Percentiles rank a stretch among this genome's conserved stretches.
phyloP scores from a whole-genome alignment of 1,140 invertebrate species.

The Pogonomyrmex barbatus region DNA sequence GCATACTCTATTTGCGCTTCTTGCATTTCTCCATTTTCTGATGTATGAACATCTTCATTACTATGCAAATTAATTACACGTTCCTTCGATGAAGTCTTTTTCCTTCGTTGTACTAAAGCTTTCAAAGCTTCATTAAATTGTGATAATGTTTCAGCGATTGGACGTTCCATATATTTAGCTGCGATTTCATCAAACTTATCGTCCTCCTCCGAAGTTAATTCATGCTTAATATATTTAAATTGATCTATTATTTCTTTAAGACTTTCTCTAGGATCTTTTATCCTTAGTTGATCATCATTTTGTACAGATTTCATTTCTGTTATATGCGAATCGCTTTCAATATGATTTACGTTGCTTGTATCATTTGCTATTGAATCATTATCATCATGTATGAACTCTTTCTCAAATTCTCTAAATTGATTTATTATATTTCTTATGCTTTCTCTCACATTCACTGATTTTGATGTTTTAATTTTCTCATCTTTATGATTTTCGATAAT shows the following conservation, averaged over 20 bases:
- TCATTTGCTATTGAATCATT: constrained; percentile 34
- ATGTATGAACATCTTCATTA: background rate
- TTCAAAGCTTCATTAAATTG: constrained; percentile 83
- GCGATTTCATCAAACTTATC: constrained; percentile 81
- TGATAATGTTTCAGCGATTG: constrained; percentile 82
- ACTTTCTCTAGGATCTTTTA: constrained; percentile 80
- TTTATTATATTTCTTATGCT: constrained; percentile 84
- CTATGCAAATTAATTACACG: background rate
- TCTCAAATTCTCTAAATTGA: constrained; percentile 84
- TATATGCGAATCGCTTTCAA: constrained; percentile 16
- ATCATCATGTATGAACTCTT: constrained; percentile 79
- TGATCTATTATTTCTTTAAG: constrained; percentile 83
- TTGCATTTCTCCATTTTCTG: constrained; percentile 20
- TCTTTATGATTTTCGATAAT: background rate
- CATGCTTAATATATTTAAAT: constrained; percentile 81
- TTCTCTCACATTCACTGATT: constrained; percentile 78
- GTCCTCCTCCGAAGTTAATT: constrained; percentile 82
- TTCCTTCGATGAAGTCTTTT: constrained; percentile 59
- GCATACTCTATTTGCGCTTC: background rate
- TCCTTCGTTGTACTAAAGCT: constrained; percentile 79
- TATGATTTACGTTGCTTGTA: background rate
- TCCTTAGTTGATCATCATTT: constrained; percentile 37
- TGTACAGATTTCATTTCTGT: constrained; percentile 60
- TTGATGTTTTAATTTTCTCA: constrained; percentile 26
- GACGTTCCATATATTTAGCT: constrained; percentile 79